Evolutionary conservation across 2,113 vertebrate species (phyloP).

Genomic region (Synodontis membranacea): DNA sequence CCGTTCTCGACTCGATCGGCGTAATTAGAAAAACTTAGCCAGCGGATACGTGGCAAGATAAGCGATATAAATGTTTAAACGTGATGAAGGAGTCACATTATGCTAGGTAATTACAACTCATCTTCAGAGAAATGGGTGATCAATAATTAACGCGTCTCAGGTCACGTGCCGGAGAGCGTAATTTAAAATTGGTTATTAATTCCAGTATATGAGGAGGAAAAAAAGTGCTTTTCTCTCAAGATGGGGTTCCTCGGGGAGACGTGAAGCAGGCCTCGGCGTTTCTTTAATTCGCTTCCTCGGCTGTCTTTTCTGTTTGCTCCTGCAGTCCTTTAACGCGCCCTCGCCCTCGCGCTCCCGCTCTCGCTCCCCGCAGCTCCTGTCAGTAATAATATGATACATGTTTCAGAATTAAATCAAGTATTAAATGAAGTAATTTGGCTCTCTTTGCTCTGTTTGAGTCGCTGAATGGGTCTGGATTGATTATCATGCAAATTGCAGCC

Average conservation of each 20-base stretch:
- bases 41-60: constrained; percentile 64
- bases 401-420: constrained; percentile 66
- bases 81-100: constrained; percentile 72
- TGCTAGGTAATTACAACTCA: constrained; percentile 69
- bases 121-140: constrained; percentile 65
- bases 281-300: constrained; percentile 45
- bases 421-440: constrained; percentile 71
- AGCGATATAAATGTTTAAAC: constrained; percentile 76
- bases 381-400: constrained; percentile 68
- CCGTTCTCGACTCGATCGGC: constrained; percentile 63
- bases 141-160: constrained; percentile 69
- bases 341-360: constrained; percentile 48
- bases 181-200: constrained; percentile 68
- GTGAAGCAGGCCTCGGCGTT: constrained; percentile 23
- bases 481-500: constrained; percentile 63
- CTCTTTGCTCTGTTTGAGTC: constrained; percentile 68
- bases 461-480: constrained; percentile 66
- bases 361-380: constrained; percentile 55
- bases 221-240: constrained; percentile 40
- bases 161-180: constrained; percentile 57
- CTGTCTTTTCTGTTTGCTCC: constrained; percentile 15
- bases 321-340: constrained; percentile 52
- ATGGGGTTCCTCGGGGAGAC: constrained; percentile 36
- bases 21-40: constrained; percentile 70
- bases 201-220: constrained; percentile 53